Evolutionary conservation across 2,888 invertebrate genomes (phyloP).

Genomic region (Idaea straminata): DNA sequence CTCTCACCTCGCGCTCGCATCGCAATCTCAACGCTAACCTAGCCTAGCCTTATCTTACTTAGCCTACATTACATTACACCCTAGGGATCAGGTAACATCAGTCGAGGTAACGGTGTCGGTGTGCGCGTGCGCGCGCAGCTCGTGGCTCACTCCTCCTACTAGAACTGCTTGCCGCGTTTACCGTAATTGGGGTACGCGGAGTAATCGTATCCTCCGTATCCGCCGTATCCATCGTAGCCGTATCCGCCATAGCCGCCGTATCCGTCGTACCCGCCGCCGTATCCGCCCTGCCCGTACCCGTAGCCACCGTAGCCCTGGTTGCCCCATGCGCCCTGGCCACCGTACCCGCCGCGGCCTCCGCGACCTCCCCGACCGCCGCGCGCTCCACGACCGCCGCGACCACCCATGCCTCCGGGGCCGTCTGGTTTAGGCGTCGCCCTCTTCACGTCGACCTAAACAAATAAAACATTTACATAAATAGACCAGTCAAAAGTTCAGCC

Average conservation of each 20-base stretch:
- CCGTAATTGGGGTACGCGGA: constrained; percentile 91
- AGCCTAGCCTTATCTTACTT: constrained; percentile 39
- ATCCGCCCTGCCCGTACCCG: constrained; percentile 86
- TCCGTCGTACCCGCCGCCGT: constrained; percentile 86
- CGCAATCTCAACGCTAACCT: constrained; percentile 64
- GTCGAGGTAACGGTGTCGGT: constrained; percentile 79
- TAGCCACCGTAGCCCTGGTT: constrained; percentile 84
- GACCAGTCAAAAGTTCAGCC: not conserved
- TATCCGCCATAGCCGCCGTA: constrained; percentile 87
- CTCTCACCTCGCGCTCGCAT: constrained; percentile 58
- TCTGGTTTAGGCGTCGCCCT: constrained; percentile 96
- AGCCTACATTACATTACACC: constrained; percentile 73
- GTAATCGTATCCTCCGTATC: constrained; percentile 90
- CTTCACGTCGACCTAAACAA: constrained; percentile 91
- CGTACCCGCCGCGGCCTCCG: constrained; percentile 84
- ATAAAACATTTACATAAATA: not conserved
- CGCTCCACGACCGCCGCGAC: constrained; percentile 83
- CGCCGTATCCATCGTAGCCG: constrained; percentile 88
- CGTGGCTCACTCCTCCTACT: constrained; percentile 57
- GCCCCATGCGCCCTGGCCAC: constrained; percentile 83
- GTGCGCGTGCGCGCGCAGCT: constrained; percentile 54
- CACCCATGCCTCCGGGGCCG: constrained; percentile 83
- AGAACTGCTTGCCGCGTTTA: constrained; percentile 82
- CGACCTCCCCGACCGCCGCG: constrained; percentile 85
- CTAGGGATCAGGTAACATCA: constrained; percentile 79